Evolutionary conservation across 2,113 vertebrate genomes (phyloP), one percentile per base, ranked within the genome.

Genomic region (Lagopus muta): DNA sequence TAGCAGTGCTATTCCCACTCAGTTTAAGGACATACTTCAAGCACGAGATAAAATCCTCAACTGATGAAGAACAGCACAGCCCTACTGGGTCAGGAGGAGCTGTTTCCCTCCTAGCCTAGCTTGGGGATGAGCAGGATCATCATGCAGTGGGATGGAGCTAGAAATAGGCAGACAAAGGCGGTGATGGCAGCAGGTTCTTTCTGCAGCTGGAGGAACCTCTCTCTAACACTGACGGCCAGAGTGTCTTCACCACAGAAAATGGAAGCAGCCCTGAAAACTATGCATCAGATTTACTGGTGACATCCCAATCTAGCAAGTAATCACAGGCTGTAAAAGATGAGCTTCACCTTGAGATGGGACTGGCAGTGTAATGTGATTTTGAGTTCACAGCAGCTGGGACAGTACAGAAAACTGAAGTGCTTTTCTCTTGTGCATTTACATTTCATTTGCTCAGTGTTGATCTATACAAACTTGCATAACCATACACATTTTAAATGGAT

Each of bases 11-110:
- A 40, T 22, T 95, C 73, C 81, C 69, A 17, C 75, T 88, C 88
- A 70, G 40, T 70, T 78, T 43, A 30, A 81, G 54, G 65, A 79
- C 5, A 3, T 61, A 36, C 72, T 92, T 80, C 38, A 52, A 88
- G 57, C 77, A 48, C 3, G 1, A 88, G 73, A 94, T 65, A 81
- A 86, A 94, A 94, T 58, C 70, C 69, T 90, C 69, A 80, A 27
- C 65, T 32, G 50, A 70, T n/a, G 32, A 72, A 78, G 86, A 93
- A 77, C n/a, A 93, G 34, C 5, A 40, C 79, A 83, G 52, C 32
- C 52, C 65, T 61, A n/a, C 38, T 25, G 73, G 18, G 27, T 64
- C 74, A 47, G 36, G 11, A 10, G 15, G 24, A 95, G 65, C 7
- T 0, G 1, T 61, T 70, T 82, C 50, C 16, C 40, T 55, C 45